Evolutionary conservation across 2,113 vertebrate species (phyloP).

Genomic region (Phasianus colchicus): DNA sequence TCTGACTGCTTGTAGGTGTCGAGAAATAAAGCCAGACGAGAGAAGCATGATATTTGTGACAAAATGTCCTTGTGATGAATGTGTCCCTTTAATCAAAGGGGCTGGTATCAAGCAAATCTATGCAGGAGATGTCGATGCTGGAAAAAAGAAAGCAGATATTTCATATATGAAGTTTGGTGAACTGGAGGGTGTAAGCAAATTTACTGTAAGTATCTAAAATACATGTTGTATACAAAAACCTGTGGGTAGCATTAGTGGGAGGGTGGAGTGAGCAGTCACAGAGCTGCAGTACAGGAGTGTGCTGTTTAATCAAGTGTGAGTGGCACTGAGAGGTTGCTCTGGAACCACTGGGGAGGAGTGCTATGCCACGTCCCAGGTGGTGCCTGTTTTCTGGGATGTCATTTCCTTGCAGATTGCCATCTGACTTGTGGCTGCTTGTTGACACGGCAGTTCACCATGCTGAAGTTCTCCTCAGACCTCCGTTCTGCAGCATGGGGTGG

Average conservation of each 20-base stretch:
- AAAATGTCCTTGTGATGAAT: conserved; percentile 96
- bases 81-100: conserved; percentile 91
- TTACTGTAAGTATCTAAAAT: conserved; percentile 83
- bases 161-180: conserved; percentile 91
- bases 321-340: background rate
- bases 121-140: conserved; percentile 89
- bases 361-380: background rate
- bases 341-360: background rate
- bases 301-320: background rate
- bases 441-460: background rate
- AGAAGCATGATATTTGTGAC: conserved; percentile 93
- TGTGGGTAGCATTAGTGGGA: background rate
- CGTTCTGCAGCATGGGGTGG: background rate
- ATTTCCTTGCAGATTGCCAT: background rate
- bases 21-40: conserved; percentile 87
- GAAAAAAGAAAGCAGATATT: conserved; percentile 93
- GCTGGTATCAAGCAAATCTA: conserved; percentile 94
- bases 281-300: background rate
- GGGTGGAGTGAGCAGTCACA: background rate
- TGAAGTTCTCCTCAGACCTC: background rate
- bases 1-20: conserved; percentile 78
- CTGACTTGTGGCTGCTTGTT: background rate
- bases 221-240: background rate
- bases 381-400: background rate
- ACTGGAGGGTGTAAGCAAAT: conserved; percentile 86